A percentile compares a stretch with the other conserved stretches of the same genome.
phyloP scores from a whole-genome alignment of 1,140 invertebrate species.

The Amphibalanus amphitrite region DNA sequence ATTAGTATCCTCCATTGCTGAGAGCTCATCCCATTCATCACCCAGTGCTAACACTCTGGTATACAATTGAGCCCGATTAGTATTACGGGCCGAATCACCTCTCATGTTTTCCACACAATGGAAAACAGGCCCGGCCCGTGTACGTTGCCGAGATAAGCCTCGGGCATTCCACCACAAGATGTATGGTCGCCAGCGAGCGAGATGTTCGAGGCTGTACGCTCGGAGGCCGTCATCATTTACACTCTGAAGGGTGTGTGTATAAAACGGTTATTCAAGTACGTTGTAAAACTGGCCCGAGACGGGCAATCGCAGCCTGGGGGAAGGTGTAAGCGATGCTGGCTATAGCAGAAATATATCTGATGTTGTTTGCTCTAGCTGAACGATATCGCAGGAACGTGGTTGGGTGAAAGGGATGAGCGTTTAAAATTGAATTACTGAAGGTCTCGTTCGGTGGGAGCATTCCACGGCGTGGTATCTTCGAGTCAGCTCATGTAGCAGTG shows the following conservation, averaged over 20 bases:
- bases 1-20: not conserved
- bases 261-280: not conserved
- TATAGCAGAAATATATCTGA: not conserved
- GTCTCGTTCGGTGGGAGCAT: not conserved
- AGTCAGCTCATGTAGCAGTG: too few species aligned
- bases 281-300: not conserved
- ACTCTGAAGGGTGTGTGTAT: not conserved
- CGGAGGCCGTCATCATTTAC: not conserved
- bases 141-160: not conserved
- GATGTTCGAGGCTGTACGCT: not conserved
- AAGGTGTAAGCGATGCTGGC: not conserved
- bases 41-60: not conserved
- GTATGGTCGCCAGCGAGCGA: not conserved
- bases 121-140: not conserved
- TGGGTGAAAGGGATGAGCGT: not conserved
- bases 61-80: not conserved
- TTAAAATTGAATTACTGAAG: not conserved
- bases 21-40: not conserved
- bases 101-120: not conserved
- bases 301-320: too few species aligned
- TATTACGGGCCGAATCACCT: not conserved
- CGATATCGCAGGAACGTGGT: not conserved
- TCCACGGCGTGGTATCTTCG: too few species aligned
- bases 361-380: not conserved
- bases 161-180: not conserved